Evolutionary conservation across 2,113 vertebrate genomes (phyloP).

Genomic region (Oryzias woworae): DNA sequence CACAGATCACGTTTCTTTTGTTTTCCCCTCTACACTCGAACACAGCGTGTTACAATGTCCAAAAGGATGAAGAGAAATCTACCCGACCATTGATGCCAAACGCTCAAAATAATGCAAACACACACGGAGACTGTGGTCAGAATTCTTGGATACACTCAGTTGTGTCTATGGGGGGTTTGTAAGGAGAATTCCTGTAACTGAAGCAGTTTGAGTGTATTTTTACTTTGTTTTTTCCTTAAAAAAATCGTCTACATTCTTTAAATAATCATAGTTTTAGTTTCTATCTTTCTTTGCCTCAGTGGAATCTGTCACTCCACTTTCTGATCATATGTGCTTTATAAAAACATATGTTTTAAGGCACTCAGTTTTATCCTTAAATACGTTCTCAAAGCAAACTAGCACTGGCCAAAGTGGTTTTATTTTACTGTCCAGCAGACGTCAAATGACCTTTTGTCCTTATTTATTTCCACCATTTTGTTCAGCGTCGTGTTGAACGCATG

Average conservation of each 20-base stretch:
- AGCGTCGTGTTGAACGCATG: too few species aligned
- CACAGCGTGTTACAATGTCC: constrained; percentile 2
- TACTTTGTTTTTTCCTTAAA: constrained; percentile 11
- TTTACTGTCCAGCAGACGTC: too few species aligned
- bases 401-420: too few species aligned
- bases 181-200: constrained; percentile 67
- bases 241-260: constrained; percentile 67
- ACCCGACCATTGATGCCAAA: constrained; percentile 52
- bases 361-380: constrained; percentile 1
- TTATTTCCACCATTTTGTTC: too few species aligned
- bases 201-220: constrained; percentile 47
- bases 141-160: constrained; percentile 68
- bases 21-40: constrained; percentile 19
- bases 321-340: constrained; percentile 15
- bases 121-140: constrained; percentile 54
- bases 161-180: constrained; percentile 48
- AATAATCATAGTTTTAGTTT: constrained; percentile 61
- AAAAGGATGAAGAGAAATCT: constrained; percentile 52
- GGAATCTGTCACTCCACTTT: constrained; percentile 4
- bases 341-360: constrained; percentile 4
- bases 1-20: constrained; percentile 62
- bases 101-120: constrained; percentile 56
- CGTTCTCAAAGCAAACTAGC: neutral
- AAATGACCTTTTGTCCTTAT: too few species aligned
- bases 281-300: constrained; percentile 16